Percentiles rank a stretch among this genome's conserved stretches.
phyloP scores from a whole-genome alignment of 1,140 invertebrate genomes.

The Pseudomyrmex cubaensis region DNA sequence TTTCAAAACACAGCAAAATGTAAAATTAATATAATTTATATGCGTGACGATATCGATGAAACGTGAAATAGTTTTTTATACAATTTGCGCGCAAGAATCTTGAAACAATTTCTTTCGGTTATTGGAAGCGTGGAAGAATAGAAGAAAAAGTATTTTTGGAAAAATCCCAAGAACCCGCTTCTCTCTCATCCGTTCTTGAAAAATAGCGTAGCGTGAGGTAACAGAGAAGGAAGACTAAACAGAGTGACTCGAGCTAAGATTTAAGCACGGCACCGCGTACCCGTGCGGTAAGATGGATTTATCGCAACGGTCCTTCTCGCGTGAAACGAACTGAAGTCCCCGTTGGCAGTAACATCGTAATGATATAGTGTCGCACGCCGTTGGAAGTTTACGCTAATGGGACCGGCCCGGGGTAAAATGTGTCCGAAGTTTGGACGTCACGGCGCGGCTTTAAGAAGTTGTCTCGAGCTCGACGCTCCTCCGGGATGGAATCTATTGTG shows the following conservation, averaged over 20 bases:
- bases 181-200: background rate
- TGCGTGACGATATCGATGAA: no score
- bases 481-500: constrained; percentile 75
- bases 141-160: background rate
- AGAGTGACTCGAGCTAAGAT: background rate
- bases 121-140: background rate
- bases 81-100: no score
- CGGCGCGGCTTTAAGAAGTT: constrained; percentile 78
- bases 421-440: constrained; percentile 79
- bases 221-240: background rate
- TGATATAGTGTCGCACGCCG: constrained; percentile 72
- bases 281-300: constrained; percentile 57
- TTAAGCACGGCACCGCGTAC: constrained; percentile 1
- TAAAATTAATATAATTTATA: no score
- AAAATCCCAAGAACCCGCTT: background rate
- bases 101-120: no score
- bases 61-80: no score
- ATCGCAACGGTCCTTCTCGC: constrained; percentile 14
- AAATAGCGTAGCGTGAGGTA: background rate
- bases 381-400: constrained; percentile 77
- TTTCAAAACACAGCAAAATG: background rate
- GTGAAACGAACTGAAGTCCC: constrained; percentile 37
- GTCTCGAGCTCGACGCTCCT: constrained; percentile 67
- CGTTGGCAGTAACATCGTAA: constrained; percentile 72
- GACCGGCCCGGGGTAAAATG: constrained; percentile 73